Percentiles rank a stretch among this genome's conserved stretches.
These are phyloP conservation scores for Agrotis ipsilon DNA, from an alignment of 2,888 invertebrate genomes.

Conservation along the genomic window DNA sequence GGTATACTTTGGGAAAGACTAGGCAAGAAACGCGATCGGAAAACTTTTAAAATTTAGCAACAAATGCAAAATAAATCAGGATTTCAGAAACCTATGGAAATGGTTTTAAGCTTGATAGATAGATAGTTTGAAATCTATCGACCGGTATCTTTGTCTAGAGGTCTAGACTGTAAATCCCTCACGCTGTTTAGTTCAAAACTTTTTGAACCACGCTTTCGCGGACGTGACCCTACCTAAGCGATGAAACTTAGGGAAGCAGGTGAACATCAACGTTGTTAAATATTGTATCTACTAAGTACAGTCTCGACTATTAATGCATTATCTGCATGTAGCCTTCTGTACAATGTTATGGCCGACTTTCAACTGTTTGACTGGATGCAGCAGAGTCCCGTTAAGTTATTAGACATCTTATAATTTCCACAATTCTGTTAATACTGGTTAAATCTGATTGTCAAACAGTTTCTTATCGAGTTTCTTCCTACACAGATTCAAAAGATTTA, in stretches of 20 bases:
- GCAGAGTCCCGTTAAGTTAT: not conserved
- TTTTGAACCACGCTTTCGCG: conserved; percentile 22
- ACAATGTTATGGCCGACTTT: not conserved
- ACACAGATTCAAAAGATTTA: too few relatives aligned
- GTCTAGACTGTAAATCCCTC: conserved; percentile 41
- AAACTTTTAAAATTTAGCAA: too few relatives aligned
- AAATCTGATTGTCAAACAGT: not conserved
- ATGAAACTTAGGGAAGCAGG: not conserved
- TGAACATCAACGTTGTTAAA: not conserved
- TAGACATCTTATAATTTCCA: too few relatives aligned
- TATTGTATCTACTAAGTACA: not conserved
- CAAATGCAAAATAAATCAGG: too few relatives aligned
- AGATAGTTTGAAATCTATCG: conserved; percentile 23
- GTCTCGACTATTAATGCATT: not conserved
- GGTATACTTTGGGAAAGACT: too few relatives aligned
- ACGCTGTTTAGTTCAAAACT: conserved; percentile 29
- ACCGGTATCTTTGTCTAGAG: conserved; percentile 29
- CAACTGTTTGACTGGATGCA: not conserved
- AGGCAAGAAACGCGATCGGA: too few relatives aligned
- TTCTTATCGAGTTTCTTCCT: too few relatives aligned
- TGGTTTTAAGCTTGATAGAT: not conserved
- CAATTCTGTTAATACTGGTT: too few relatives aligned
- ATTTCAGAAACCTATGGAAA: not conserved
- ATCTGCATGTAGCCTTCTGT: not conserved
- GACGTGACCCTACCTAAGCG: conserved; percentile 11